phyloP scores from a whole-genome alignment of 1,140 invertebrate genomes.

The Neodiprion virginianus region DNA sequence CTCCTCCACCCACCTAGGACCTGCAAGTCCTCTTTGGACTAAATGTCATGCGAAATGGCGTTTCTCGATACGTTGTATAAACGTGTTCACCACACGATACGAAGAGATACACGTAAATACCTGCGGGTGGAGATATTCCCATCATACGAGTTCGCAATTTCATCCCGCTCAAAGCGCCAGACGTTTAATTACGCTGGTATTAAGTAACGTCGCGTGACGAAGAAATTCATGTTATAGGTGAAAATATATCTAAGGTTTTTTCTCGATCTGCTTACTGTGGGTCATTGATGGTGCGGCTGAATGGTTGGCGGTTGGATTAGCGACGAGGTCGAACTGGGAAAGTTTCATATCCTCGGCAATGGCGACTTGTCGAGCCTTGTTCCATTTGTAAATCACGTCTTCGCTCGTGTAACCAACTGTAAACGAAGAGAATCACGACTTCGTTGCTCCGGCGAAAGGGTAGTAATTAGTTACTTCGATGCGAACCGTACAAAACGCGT shows the following conservation, averaged over 20 bases:
- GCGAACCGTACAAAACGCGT: not conserved
- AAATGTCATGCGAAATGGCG: not conserved
- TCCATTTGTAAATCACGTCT: constrained; percentile 87
- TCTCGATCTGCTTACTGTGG: constrained; percentile 38
- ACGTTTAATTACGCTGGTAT: too few species aligned
- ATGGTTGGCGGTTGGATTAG: constrained; percentile 76
- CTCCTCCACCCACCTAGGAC: not conserved
- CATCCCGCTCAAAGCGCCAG: too few species aligned
- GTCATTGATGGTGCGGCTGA: constrained; percentile 42
- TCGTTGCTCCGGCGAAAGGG: not conserved
- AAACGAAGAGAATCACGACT: constrained; percentile 33
- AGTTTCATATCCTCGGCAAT: constrained; percentile 86
- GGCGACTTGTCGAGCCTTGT: constrained; percentile 75
- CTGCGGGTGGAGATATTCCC: too few species aligned
- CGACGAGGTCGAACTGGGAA: constrained; percentile 85
- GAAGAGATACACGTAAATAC: too few species aligned
- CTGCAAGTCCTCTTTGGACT: not conserved
- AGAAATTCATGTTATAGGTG: too few species aligned
- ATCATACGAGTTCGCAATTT: too few species aligned
- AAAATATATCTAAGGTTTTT: too few species aligned
- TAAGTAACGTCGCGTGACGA: too few species aligned
- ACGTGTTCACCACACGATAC: too few species aligned
- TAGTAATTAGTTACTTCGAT: too few species aligned
- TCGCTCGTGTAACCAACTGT: constrained; percentile 83
- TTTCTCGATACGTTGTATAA: too few species aligned